Conservation (phyloP, 2,113 vertebrate genomes). For the Sapayoa aenigma region DNA sequence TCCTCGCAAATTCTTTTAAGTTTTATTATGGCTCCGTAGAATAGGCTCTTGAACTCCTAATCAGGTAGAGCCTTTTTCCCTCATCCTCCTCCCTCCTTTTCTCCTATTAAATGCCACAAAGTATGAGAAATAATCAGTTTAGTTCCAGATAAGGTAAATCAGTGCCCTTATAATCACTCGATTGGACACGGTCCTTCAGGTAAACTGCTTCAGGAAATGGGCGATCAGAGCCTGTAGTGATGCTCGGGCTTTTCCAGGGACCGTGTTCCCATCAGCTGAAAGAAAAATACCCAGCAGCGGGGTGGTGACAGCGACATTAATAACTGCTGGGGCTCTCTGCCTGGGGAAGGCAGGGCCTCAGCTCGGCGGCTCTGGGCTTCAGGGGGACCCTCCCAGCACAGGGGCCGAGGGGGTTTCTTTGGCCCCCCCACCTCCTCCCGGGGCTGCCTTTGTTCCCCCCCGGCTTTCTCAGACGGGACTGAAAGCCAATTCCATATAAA, state of each 20-base stretch:
- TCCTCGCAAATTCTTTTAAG: constrained; percentile 50
- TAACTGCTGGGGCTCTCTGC: neutral
- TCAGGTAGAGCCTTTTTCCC: constrained; percentile 28
- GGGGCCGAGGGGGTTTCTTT: neutral
- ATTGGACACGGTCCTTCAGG: constrained; percentile 71
- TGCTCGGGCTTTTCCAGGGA: neutral
- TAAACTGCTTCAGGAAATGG: constrained; percentile 65
- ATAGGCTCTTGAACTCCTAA: constrained; percentile 55
- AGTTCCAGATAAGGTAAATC: constrained; percentile 75
- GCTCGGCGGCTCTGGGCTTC: neutral
- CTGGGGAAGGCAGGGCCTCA: neutral
- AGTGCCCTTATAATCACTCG: constrained; percentile 63
- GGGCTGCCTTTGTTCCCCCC: neutral
- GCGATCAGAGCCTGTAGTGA: constrained; percentile 24
- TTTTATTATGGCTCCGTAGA: constrained; percentile 43
- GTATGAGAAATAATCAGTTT: constrained; percentile 71
- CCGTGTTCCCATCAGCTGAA: neutral
- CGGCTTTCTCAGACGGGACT: neutral
- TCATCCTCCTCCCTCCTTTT: constrained; percentile 39
- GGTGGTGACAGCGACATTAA: neutral
- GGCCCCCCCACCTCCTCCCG: neutral
- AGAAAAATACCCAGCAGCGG: neutral
- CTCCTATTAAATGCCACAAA: constrained; percentile 49
- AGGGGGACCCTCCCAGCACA: neutral
- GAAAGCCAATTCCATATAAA: neutral